Percentiles rank a stretch among this genome's conserved stretches.
Conservation (phyloP, 2,797 vertebrate genomes). For the Clamator glandarius region DNA sequence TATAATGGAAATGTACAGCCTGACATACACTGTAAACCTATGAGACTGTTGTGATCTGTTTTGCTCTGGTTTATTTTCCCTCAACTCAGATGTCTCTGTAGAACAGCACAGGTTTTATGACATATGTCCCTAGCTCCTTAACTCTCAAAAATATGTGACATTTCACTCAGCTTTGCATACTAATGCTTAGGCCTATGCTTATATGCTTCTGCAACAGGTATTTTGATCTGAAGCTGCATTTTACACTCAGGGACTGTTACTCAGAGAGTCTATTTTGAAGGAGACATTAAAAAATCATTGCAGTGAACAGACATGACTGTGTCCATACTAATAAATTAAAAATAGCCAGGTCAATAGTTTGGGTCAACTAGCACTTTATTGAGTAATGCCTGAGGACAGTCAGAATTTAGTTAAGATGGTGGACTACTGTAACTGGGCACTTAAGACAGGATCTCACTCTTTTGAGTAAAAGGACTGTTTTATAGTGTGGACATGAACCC, state of each 20-base stretch:
- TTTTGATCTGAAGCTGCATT: background rate
- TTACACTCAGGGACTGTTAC: background rate
- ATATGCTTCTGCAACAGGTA: background rate
- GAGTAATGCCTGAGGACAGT: background rate
- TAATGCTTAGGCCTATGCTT: background rate
- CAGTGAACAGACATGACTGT: background rate
- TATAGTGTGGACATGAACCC: background rate
- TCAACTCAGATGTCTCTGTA: background rate
- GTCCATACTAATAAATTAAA: constrained; percentile 17
- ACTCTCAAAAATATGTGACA: background rate
- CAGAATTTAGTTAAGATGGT: background rate
- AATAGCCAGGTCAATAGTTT: background rate
- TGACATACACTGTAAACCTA: background rate
- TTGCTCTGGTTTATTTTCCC: background rate
- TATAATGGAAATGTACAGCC: background rate
- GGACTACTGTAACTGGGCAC: background rate
- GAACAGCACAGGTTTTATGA: background rate
- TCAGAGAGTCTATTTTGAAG: background rate
- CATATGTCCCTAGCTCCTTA: background rate
- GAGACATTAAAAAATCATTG: constrained; percentile 19
- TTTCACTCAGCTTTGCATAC: background rate
- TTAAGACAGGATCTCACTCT: background rate
- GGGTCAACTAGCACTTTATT: background rate
- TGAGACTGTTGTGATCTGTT: background rate
- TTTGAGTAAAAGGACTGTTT: background rate